A percentile compares a stretch with the other conserved stretches of the same genome.
phyloP scores from a whole-genome alignment of 23 tunicate genomes.

The Oikopleura albicans region DNA sequence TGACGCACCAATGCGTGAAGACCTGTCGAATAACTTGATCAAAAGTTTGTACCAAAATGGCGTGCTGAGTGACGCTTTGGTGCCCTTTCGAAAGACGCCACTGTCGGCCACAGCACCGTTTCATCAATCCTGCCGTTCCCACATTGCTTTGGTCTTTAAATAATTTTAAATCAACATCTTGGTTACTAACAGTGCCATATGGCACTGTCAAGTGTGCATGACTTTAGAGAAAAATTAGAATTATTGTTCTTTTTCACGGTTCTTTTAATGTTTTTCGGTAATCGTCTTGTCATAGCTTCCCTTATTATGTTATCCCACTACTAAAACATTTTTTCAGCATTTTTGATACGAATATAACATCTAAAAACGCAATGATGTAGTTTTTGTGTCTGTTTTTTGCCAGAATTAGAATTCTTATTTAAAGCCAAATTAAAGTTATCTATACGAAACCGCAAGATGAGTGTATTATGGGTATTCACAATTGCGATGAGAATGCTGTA shows the following conservation, averaged over 20 bases:
- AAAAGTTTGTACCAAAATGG: neutral
- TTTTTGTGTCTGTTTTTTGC: neutral
- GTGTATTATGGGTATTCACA: neutral
- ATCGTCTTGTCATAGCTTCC: no score
- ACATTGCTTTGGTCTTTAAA: neutral
- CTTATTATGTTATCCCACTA: no score
- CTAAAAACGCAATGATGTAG: no score
- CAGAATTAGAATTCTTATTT: neutral
- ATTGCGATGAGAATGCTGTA: no score
- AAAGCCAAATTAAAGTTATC: neutral
- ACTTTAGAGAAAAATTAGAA: no score
- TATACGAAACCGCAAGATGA: neutral
- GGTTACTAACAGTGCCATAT: no score
- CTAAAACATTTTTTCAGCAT: no score
- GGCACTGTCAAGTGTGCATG: no score
- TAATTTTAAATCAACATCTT: no score
- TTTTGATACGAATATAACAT: no score
- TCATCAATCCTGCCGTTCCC: neutral
- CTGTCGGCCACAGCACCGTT: neutral
- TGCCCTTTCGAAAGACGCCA: neutral
- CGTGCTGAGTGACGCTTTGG: neutral
- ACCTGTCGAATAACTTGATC: neutral
- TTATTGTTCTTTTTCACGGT: no score
- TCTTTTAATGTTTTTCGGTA: no score
- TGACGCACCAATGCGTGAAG: neutral